Conservation (phyloP, 1,140 invertebrate genomes). For the Cepaea nemoralis region DNA sequence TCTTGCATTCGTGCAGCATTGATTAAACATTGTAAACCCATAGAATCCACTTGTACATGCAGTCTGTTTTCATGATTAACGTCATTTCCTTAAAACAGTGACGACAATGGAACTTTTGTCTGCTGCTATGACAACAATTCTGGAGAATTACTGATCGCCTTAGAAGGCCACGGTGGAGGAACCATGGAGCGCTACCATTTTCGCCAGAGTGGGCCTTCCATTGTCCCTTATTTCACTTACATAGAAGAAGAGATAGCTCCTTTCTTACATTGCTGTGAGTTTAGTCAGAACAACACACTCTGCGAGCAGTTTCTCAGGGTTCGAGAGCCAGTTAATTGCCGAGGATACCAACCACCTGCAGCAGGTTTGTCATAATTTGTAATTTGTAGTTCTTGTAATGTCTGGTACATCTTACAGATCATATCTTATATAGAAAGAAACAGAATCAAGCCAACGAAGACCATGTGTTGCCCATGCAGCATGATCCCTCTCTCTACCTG, state of each 20-base stretch:
- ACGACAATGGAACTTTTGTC: constrained; percentile 43
- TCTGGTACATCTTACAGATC: no score
- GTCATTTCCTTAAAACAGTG: neutral
- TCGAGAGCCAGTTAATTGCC: constrained; percentile 54
- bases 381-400: no score
- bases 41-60: no score
- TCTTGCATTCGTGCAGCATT: no score
- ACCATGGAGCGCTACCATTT: constrained; percentile 56
- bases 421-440: no score
- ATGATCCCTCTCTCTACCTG: no score
- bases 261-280: constrained; percentile 62
- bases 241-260: constrained; percentile 59
- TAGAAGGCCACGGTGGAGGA: constrained; percentile 53
- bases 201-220: constrained; percentile 8
- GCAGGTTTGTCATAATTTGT: constrained; percentile 48
- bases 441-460: no score
- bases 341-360: constrained; percentile 57
- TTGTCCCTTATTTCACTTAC: constrained; percentile 62
- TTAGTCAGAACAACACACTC: constrained; percentile 47
- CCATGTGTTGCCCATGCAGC: no score
- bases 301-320: constrained; percentile 49
- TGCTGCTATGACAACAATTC: constrained; percentile 59
- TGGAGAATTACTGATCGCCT: constrained; percentile 57
- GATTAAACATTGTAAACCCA: no score
- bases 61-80: neutral